These are phyloP conservation scores for Pseudococcus viburni DNA, from an alignment of 2,888 invertebrate genomes.

Conservation along the genomic window DNA sequence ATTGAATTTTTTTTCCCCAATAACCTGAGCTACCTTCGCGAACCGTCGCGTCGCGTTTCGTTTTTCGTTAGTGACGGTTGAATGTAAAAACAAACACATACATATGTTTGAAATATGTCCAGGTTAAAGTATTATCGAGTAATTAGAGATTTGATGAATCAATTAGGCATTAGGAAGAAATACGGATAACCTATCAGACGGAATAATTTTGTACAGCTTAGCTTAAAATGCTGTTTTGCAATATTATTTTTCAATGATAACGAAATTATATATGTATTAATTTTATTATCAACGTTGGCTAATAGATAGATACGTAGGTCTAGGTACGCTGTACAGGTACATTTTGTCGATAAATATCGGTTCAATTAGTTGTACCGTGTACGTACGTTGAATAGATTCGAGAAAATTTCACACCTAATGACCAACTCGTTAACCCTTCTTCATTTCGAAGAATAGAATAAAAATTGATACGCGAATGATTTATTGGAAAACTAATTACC, in stretches of 20 bases:
- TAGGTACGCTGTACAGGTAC: no score
- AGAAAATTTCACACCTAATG: not conserved
- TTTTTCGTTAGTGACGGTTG: not conserved
- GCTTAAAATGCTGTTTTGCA: not conserved
- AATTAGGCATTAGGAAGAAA: no score
- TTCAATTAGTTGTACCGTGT: not conserved
- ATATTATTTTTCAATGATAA: not conserved
- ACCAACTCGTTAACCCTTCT: no score
- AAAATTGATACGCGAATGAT: no score
- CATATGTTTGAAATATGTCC: not conserved
- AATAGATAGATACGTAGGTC: not conserved
- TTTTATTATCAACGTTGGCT: no score
- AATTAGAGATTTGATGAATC: no score
- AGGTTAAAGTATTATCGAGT: not conserved
- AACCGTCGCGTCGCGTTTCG: not conserved
- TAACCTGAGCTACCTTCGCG: not conserved
- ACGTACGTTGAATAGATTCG: not conserved
- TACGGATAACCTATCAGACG: no score
- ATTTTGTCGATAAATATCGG: no score
- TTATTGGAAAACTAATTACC: no score
- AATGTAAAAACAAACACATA: not conserved
- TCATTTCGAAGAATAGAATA: no score
- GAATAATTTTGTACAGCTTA: not conserved
- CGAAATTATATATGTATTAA: not conserved
- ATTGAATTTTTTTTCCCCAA: not conserved